phyloP scores from a whole-genome alignment of 1,140 invertebrate genomes.

The Drosophila paulistorum region DNA sequence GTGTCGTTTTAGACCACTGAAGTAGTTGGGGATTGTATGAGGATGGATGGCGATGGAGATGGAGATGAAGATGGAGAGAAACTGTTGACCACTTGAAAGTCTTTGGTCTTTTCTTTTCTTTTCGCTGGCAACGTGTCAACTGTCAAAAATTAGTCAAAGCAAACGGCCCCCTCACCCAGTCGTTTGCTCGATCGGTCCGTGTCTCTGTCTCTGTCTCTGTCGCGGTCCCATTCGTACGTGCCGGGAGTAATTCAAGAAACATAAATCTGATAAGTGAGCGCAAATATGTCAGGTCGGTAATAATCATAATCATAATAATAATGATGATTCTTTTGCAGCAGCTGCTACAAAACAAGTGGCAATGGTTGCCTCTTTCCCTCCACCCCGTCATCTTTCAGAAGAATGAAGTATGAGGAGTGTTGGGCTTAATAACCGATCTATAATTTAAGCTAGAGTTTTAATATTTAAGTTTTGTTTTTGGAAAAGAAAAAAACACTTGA shows the following conservation, averaged over 20 bases:
- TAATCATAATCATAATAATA: conserved; percentile 47
- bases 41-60: not conserved
- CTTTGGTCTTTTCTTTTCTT: conserved; percentile 31
- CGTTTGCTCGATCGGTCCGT: not conserved
- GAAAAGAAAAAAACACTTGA: conserved; percentile 53
- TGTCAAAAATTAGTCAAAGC: conserved; percentile 79
- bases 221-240: conserved; percentile 30
- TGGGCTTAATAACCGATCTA: not conserved
- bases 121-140: conserved; percentile 74
- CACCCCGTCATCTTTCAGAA: not conserved
- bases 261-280: conserved; percentile 73
- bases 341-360: conserved; percentile 2
- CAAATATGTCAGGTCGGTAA: conserved; percentile 66
- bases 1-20: conserved; percentile 80
- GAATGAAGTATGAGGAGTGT: too few species aligned
- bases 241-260: conserved; percentile 61
- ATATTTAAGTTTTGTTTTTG: not conserved
- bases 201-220: not conserved
- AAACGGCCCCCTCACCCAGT: conserved; percentile 31
- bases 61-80: conserved; percentile 13
- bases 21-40: conserved; percentile 50
- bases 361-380: not conserved
- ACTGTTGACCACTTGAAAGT: conserved; percentile 19
- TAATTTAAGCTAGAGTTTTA: not conserved
- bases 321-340: conserved; percentile 20